Conservation (phyloP, 2,797 vertebrate genomes). For the Pristis pectinata region DNA sequence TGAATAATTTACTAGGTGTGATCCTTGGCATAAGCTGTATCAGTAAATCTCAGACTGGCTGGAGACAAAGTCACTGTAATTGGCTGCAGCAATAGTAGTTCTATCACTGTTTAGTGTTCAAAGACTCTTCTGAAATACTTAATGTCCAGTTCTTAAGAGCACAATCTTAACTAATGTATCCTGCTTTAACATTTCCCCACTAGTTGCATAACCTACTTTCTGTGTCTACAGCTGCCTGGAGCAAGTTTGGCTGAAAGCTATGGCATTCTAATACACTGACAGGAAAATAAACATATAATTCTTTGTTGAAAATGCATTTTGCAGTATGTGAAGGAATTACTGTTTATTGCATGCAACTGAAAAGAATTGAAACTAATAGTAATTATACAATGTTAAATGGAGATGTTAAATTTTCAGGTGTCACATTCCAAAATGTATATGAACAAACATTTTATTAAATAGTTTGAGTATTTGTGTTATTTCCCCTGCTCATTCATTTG, state of each 20-base stretch:
- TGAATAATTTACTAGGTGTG: background rate
- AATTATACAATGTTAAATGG: background rate
- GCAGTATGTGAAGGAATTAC: background rate
- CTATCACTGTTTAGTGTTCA: background rate
- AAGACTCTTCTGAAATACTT: background rate
- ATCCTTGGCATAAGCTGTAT: background rate
- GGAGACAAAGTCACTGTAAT: background rate
- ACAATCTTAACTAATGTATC: background rate
- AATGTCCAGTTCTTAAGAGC: background rate
- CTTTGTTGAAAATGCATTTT: background rate
- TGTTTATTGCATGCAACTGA: background rate
- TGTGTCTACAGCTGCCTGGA: background rate
- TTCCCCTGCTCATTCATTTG: no score
- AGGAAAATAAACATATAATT: background rate
- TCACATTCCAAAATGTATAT: background rate
- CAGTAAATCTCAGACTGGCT: background rate
- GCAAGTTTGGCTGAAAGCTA: background rate
- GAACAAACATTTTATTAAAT: background rate
- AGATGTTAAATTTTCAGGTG: background rate
- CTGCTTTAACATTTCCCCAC: background rate
- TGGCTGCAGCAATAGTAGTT: background rate
- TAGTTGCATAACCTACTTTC: background rate
- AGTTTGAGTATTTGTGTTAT: no score
- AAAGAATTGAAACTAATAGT: background rate
- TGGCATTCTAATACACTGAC: background rate